Evolutionary conservation across 1,140 invertebrate species (phyloP).

Genomic region (Drosophila gunungcola): DNA sequence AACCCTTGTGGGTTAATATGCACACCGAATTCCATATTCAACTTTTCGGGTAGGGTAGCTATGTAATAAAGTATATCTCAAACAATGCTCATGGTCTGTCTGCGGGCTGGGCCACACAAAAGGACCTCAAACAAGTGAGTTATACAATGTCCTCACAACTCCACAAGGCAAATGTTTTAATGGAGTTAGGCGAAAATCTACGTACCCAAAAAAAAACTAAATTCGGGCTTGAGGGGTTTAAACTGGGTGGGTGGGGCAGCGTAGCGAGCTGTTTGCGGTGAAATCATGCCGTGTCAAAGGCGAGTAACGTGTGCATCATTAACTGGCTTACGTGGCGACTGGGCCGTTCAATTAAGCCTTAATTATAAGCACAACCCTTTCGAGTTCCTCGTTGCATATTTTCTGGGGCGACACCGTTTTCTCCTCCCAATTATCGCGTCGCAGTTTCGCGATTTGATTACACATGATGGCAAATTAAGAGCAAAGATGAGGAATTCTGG

Average conservation of each 20-base stretch:
- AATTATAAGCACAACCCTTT: constrained; percentile 62
- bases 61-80: constrained; percentile 67
- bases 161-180: constrained; percentile 51
- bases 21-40: constrained; percentile 71
- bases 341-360: constrained; percentile 70
- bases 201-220: constrained; percentile 17
- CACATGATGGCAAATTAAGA: constrained; percentile 19
- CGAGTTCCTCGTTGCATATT: constrained; percentile 36
- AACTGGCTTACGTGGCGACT: constrained; percentile 67
- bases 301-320: constrained; percentile 74
- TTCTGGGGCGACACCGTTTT: constrained; percentile 60
- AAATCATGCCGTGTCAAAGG: constrained; percentile 69
- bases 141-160: constrained; percentile 14
- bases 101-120: constrained; percentile 43
- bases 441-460: constrained; percentile 15
- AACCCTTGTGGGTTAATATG: constrained; percentile 55
- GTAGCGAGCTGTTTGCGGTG: not conserved
- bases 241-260: not conserved
- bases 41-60: constrained; percentile 57
- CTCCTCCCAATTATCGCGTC: constrained; percentile 57
- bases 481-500: not conserved
- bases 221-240: constrained; percentile 40
- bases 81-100: constrained; percentile 50
- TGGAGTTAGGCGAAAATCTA: constrained; percentile 31
- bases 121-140: constrained; percentile 33